These are phyloP conservation scores for Murina feae DNA, from an alignment of 2,113 vertebrate species.

Conservation along the genomic window DNA sequence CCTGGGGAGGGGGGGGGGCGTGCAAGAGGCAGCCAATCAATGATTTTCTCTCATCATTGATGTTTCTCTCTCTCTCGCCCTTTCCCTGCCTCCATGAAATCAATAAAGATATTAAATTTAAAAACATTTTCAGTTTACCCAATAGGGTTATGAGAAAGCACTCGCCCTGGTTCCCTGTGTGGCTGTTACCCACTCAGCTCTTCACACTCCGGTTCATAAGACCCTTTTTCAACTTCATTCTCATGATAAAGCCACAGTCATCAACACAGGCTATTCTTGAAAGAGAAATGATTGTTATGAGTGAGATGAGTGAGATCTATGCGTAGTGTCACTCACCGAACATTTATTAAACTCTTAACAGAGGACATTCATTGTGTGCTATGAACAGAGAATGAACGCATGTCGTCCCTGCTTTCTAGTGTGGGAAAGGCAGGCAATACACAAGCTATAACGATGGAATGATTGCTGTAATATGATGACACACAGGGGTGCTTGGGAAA, in stretches of 20 bases:
- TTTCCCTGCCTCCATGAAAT: too few relatives aligned
- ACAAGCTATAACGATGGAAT: neutral
- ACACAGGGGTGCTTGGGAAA: neutral
- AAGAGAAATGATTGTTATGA: neutral
- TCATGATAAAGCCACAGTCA: neutral
- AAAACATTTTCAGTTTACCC: neutral
- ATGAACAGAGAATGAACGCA: neutral
- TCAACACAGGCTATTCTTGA: too few relatives aligned
- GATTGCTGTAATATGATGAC: neutral
- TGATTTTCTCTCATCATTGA: too few relatives aligned
- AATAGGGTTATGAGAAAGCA: neutral
- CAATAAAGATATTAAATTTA: too few relatives aligned
- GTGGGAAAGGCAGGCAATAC: neutral
- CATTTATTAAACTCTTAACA: neutral
- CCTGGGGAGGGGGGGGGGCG: too few relatives aligned
- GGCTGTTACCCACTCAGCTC: neutral
- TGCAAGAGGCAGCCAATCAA: too few relatives aligned
- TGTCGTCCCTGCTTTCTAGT: neutral
- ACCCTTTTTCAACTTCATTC: neutral
- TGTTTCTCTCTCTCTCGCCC: too few relatives aligned
- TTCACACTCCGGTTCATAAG: neutral
- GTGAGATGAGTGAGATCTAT: neutral
- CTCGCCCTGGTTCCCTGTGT: neutral
- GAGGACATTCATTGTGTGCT: neutral
- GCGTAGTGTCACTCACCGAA: neutral